A percentile compares a stretch with the other conserved stretches of the same genome.
These are phyloP conservation scores for Dipus sagitta DNA, from an alignment of 2,797 vertebrate genomes.

Conservation along the genomic window DNA sequence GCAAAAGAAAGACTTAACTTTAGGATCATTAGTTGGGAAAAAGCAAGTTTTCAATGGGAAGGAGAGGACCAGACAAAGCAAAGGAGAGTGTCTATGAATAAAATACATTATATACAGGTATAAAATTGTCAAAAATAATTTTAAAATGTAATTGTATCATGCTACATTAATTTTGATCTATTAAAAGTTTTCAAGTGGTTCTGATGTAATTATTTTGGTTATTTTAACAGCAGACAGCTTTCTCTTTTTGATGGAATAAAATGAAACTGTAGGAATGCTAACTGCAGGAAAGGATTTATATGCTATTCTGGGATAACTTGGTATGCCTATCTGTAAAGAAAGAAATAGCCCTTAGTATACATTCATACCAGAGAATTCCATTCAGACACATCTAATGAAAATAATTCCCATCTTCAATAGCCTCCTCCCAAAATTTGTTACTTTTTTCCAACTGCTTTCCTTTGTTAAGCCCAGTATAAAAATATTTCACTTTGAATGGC, in stretches of 20 bases:
- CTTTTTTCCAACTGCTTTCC: not conserved
- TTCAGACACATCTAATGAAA: too few relatives aligned
- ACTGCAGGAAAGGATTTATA: not conserved
- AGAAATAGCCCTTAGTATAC: too few relatives aligned
- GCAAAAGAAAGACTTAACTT: too few relatives aligned
- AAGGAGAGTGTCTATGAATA: too few relatives aligned
- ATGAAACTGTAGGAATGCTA: not conserved
- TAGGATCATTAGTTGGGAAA: too few relatives aligned
- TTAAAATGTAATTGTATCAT: not conserved
- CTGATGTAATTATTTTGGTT: not conserved
- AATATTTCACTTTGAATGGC: not conserved
- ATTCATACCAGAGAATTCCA: too few relatives aligned
- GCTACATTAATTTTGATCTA: not conserved
- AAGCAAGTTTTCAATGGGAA: too few relatives aligned
- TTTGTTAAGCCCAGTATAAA: not conserved
- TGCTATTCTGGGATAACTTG: not conserved
- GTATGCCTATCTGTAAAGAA: too few relatives aligned
- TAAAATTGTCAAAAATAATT: too few relatives aligned
- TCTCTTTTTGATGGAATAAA: not conserved
- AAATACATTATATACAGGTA: too few relatives aligned
- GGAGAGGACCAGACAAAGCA: too few relatives aligned
- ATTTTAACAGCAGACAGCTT: not conserved
- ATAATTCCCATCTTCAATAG: not conserved
- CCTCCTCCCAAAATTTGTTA: not conserved
- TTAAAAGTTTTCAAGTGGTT: not conserved